These are phyloP conservation scores for Sphaerophoria rueppellii DNA, from an alignment of 2,888 invertebrate genomes.

Conservation along the genomic window DNA sequence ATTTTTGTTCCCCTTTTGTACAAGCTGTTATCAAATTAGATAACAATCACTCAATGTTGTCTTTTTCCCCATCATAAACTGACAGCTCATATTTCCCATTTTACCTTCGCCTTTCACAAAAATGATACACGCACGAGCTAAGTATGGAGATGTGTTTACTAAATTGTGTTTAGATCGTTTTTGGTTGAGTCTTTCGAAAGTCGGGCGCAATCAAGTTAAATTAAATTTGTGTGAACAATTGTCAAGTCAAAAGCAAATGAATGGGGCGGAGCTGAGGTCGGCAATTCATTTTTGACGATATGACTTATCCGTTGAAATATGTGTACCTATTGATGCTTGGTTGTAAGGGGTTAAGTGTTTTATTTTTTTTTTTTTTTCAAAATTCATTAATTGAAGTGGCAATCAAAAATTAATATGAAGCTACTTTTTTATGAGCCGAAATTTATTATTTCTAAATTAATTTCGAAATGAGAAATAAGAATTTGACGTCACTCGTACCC, in stretches of 20 bases:
- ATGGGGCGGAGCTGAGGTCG: conserved; percentile 32
- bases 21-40: not conserved
- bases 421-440: no score
- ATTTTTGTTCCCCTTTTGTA: not conserved
- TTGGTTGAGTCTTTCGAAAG: no score
- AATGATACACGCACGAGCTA: not conserved
- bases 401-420: no score
- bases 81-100: not conserved
- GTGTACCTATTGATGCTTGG: no score
- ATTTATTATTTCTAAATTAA: no score
- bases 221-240: conserved; percentile 52
- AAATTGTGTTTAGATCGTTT: not conserved
- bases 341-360: no score
- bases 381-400: no score
- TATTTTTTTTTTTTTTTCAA: no score
- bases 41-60: not conserved
- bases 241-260: conserved; percentile 45
- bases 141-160: not conserved
- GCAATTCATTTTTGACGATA: not conserved
- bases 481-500: no score
- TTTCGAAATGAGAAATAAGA: no score
- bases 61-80: not conserved
- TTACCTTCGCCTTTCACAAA: not conserved
- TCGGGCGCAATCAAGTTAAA: conserved; percentile 45
- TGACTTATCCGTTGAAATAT: no score